A percentile compares a stretch with the other conserved stretches of the same genome.
These are phyloP conservation scores for Brotula barbata DNA, from an alignment of 2,797 vertebrate genomes.

Conservation along the genomic window DNA sequence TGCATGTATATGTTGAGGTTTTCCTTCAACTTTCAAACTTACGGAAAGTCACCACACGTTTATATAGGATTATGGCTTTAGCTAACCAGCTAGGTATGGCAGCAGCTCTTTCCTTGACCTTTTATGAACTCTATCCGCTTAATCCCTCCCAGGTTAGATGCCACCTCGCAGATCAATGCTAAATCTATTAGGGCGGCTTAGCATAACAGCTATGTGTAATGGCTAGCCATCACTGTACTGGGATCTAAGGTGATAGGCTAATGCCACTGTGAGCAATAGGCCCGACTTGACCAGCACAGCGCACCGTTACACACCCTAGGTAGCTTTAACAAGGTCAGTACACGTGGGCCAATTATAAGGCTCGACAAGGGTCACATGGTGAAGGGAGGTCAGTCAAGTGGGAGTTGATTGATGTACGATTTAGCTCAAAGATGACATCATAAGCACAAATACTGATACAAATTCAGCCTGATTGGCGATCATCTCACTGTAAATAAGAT, in stretches of 20 bases:
- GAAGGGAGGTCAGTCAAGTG: neutral
- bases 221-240: conserved; percentile 49
- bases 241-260: conserved; percentile 69
- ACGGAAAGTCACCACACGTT: no score
- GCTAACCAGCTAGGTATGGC: conserved; percentile 14
- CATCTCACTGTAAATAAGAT: no score
- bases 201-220: conserved; percentile 59
- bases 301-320: conserved; percentile 59
- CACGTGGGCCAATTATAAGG: conserved; percentile 49
- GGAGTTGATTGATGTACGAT: conserved; percentile 17
- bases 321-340: conserved; percentile 61
- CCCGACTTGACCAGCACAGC: conserved; percentile 25
- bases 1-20: no score
- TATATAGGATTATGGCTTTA: neutral
- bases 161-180: conserved; percentile 67
- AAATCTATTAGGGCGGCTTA: conserved; percentile 70
- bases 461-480: neutral
- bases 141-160: conserved; percentile 11
- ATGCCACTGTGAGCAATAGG: conserved; percentile 53
- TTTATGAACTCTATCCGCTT: conserved; percentile 55
- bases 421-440: conserved; percentile 39
- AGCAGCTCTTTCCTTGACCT: conserved; percentile 41
- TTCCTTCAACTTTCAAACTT: no score
- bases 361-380: conserved; percentile 47
- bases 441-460: conserved; percentile 1